These are phyloP conservation scores for Trichonephila clavipes DNA, from an alignment of 1,140 invertebrate species.

Conservation along the genomic window DNA sequence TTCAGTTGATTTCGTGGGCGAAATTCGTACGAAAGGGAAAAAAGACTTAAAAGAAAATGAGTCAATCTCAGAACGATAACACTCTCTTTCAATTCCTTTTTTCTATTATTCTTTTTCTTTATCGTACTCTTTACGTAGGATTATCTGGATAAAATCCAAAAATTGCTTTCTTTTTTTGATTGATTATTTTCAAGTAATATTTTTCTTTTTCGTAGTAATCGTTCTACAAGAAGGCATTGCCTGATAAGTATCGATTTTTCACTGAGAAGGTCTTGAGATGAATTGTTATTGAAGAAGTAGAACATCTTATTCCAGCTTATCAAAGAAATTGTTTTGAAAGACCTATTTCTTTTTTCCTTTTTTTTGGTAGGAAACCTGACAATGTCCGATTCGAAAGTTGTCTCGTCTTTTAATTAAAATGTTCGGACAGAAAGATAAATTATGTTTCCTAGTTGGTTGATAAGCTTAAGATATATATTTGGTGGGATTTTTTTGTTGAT, in stretches of 20 bases:
- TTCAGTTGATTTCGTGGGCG: not conserved
- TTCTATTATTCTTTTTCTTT: not conserved
- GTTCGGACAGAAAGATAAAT: too few relatives aligned
- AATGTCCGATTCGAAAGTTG: too few relatives aligned
- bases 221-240: not conserved
- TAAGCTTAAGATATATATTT: too few relatives aligned
- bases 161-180: not conserved
- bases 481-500: too few relatives aligned
- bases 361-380: not conserved
- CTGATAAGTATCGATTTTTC: not conserved
- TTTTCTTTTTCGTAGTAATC: not conserved
- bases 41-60: not conserved
- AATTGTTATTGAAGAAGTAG: not conserved
- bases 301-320: not conserved
- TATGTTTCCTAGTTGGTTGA: too few relatives aligned
- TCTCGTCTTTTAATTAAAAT: too few relatives aligned
- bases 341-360: not conserved
- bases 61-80: not conserved
- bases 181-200: not conserved
- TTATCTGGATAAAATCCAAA: not conserved
- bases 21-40: not conserved
- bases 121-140: not conserved
- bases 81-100: not conserved
- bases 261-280: not conserved
- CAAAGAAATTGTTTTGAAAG: not conserved